These are phyloP conservation scores for Micrastur ruficollis DNA, from an alignment of 2,797 vertebrate species.

Conservation along the genomic window DNA sequence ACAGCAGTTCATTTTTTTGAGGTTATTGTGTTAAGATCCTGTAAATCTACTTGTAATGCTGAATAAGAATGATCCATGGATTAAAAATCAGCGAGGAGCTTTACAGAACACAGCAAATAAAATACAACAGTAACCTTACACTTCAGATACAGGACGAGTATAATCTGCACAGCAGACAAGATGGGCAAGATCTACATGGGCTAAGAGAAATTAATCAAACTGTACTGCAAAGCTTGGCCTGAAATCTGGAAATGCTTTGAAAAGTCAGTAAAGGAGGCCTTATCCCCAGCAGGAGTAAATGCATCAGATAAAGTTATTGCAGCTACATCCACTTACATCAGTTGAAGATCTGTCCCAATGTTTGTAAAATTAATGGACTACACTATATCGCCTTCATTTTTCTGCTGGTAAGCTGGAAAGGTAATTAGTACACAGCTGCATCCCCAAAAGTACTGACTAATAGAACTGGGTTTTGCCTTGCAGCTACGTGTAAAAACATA, in stretches of 20 bases:
- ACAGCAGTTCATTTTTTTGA: constrained; percentile 27
- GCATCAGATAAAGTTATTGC: background rate
- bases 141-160: constrained; percentile 35
- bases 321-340: background rate
- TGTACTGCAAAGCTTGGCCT: constrained; percentile 18
- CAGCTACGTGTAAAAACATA: background rate
- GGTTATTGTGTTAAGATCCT: constrained; percentile 58
- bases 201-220: constrained; percentile 70
- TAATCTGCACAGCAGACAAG: constrained; percentile 52
- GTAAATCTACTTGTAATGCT: constrained; percentile 63
- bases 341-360: background rate
- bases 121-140: constrained; percentile 25
- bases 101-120: constrained; percentile 39
- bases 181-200: constrained; percentile 54
- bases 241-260: constrained; percentile 24
- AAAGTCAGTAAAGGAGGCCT: constrained; percentile 17
- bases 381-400: constrained; percentile 6
- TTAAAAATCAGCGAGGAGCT: constrained; percentile 42
- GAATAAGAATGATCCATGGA: constrained; percentile 53
- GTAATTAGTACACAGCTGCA: constrained; percentile 29
- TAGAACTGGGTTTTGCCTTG: background rate
- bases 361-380: constrained; percentile 36
- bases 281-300: constrained; percentile 11
- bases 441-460: background rate
- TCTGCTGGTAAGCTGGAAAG: background rate